phyloP scores from a whole-genome alignment of 2,888 invertebrate genomes.

The Dastarcus helophoroides region DNA sequence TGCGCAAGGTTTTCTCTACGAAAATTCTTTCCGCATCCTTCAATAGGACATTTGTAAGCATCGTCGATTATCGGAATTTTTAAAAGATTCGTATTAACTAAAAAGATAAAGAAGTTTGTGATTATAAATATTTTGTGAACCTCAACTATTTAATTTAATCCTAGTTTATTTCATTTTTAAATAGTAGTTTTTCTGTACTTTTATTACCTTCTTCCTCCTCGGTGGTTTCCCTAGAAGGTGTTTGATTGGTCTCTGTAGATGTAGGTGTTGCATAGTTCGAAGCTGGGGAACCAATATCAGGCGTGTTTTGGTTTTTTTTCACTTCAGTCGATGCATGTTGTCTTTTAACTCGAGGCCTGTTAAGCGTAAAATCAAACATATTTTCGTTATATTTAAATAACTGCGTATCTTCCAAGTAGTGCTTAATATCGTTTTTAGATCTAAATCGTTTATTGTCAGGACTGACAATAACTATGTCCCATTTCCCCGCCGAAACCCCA shows the following conservation, averaged over 20 bases:
- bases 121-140: conserved; percentile 15
- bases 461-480: conserved; percentile 66
- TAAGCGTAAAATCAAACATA: conserved; percentile 46
- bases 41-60: conserved; percentile 60
- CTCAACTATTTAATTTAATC: background rate
- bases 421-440: conserved; percentile 44
- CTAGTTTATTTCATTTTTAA: background rate
- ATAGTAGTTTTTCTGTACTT: background rate
- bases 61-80: conserved; percentile 50
- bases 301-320: conserved; percentile 5
- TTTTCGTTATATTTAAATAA: conserved; percentile 26
- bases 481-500: conserved; percentile 64
- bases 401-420: conserved; percentile 37
- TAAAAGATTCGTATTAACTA: conserved; percentile 18
- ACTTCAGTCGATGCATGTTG: conserved; percentile 8
- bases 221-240: background rate
- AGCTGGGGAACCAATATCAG: conserved; percentile 1
- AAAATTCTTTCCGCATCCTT: conserved; percentile 79
- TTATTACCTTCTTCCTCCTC: conserved; percentile 19
- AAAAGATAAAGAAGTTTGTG: conserved; percentile 2
- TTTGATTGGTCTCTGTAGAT: conserved; percentile 2
- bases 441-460: conserved; percentile 51
- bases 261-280: conserved; percentile 3
- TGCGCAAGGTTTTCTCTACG: conserved; percentile 81
- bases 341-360: conserved; percentile 10